Base-by-base conservation (phyloP, 2,888 invertebrate genomes). In the Thymelicus lineola region DNA sequence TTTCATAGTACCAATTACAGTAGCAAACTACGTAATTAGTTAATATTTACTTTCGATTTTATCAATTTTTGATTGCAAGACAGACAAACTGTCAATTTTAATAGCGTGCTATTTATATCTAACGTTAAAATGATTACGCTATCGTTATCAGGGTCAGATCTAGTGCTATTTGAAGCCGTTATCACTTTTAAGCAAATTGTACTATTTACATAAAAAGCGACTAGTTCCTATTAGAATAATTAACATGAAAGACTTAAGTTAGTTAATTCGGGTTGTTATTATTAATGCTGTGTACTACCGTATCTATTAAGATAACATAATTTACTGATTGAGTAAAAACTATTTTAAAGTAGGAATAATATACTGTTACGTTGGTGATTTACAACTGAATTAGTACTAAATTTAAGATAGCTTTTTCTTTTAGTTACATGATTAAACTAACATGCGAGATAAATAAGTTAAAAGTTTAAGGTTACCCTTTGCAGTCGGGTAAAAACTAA, bases 131-230 rank as follows among this genome's bases (percentile, higher is more conserved):
- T 69, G 57, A 62, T 63, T 63, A 69, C 63, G 62, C 61, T 17
- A 68, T 9, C 58, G 46, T 38, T 69, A 69, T 69, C 69, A 58
- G 69, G 62, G 58, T 69, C 46, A 48, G 38, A 69, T 69, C 69
- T 48, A 35, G 45, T 12, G 36, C 69, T 58, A 63, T 63, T 68
- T 69, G 69, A 62, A 28, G 69, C 48, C 62, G 69, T 69, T 69
- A 69, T 69, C 69, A 58, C 69, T 63, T 69, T 17, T 69, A 48
- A 69, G 69, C 69, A 69, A 69, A 69, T 69, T 69, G 69, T 69
- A 69, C 69, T 58, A 69, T 69, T 69, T 69, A 69, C 69, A 69
- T 69, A 69, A 63, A 63, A 69, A 69, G 58, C 38, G 63, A 57
- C 68, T 62, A 57, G 68, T 57, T 46, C 61, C 55, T 62, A 62